These are phyloP conservation scores for Tachysurus fulvidraco DNA, from an alignment of 2,113 vertebrate species.

Conservation along the genomic window DNA sequence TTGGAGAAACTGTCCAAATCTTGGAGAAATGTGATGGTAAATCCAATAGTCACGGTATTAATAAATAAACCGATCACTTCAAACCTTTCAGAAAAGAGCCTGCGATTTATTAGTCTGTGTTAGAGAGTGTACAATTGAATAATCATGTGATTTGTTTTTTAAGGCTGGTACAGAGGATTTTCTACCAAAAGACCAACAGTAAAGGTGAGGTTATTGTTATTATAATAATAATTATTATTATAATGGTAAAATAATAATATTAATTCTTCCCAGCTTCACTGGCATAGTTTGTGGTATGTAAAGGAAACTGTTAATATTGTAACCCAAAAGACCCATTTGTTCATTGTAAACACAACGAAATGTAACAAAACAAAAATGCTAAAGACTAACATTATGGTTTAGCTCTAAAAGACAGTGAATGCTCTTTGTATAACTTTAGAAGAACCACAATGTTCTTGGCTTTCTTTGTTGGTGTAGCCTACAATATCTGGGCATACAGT, in stretches of 20 bases:
- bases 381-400: background rate
- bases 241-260: background rate
- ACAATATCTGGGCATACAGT: background rate
- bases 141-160: slow-evolving; percentile 18
- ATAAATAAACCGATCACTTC: background rate
- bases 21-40: slow-evolving; percentile 97
- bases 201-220: slow-evolving; percentile 64
- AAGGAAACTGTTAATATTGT: background rate
- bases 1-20: slow-evolving; percentile 97
- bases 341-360: background rate
- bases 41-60: background rate
- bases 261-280: background rate
- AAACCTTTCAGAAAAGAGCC: background rate
- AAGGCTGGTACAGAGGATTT: slow-evolving; percentile 80
- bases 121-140: background rate
- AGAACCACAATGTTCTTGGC: background rate
- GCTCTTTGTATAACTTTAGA: background rate
- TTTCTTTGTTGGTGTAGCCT: background rate
- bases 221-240: background rate
- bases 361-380: too few species aligned
- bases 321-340: background rate
- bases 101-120: background rate
- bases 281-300: background rate
- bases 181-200: slow-evolving; percentile 76
- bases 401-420: background rate